phyloP scores from a whole-genome alignment of 1,140 invertebrate species.

The Drosophila quadrilineata region DNA sequence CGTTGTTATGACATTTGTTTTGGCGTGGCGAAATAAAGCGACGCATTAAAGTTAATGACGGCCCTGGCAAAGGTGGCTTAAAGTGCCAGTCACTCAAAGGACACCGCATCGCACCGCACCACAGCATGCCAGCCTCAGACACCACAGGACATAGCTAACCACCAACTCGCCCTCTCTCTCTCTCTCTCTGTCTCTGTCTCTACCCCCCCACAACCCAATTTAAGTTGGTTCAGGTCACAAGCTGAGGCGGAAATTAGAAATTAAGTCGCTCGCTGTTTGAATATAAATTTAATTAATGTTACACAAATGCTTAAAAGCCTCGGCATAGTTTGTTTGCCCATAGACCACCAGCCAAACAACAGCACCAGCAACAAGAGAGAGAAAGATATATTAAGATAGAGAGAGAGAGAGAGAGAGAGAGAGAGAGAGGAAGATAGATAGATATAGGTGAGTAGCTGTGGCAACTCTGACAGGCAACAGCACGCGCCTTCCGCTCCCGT shows the following conservation, averaged over 20 bases:
- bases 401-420: too few species aligned
- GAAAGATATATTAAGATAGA: too few species aligned
- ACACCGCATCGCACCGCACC: too few species aligned
- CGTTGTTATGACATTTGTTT: constrained; percentile 76
- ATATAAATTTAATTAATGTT: constrained; percentile 80
- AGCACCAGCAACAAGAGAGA: constrained; percentile 19
- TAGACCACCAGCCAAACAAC: constrained; percentile 56
- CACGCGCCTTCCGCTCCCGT: constrained; percentile 48
- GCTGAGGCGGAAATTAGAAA: constrained; percentile 75
- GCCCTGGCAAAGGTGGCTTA: constrained; percentile 74
- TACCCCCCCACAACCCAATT: not conserved
- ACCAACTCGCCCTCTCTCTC: constrained; percentile 12
- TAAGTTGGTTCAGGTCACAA: constrained; percentile 21
- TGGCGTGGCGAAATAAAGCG: constrained; percentile 77
- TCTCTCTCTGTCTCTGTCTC: not conserved
- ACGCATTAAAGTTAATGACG: constrained; percentile 77
- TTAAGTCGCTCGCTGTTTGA: constrained; percentile 79
- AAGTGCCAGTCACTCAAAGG: constrained; percentile 73
- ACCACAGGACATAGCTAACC: constrained; percentile 34
- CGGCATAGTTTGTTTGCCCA: constrained; percentile 70
- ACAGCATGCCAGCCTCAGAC: constrained; percentile 28
- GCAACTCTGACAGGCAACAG: constrained; percentile 20
- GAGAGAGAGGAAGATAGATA: too few species aligned
- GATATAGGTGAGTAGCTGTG: too few species aligned
- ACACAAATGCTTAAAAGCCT: constrained; percentile 77